Evolutionary conservation across 2,888 invertebrate genomes (phyloP), one percentile per base, ranked within the genome.

Genomic region (Hydrotaea cyrtoneurina): DNA sequence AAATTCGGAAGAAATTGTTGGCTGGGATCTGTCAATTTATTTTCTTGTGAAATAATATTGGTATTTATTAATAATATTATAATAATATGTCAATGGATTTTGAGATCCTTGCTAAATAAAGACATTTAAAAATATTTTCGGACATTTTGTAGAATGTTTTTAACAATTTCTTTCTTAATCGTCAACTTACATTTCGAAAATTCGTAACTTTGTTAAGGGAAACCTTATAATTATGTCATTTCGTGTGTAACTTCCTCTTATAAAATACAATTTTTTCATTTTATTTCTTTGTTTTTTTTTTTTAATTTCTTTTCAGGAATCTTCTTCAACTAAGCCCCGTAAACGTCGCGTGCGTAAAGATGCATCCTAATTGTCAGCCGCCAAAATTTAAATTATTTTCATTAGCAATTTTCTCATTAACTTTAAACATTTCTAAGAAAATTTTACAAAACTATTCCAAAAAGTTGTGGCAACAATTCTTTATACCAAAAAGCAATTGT

Each of bases 271-370:
- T 39, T 8, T 39, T 39, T 10, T 39, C 39, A 31, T 31, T 31
- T 62, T 50, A 57, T 78, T 55, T 13, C 46, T 19, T 5, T 50
- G 19, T 23, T 57, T 39, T 59, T 46, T n/a, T 17, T 23, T 15
- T 55, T 59, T 23, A 19, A 50, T 79, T 2, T 36, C 53, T 53
- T 85, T 86, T 11, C 62, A 90, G 90, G 89, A 89, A 88, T 80
- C 69, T 23, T 43, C 87, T 64, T 86, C 87, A 78, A 86, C 89
- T 81, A 90, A 91, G 80, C 59, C 90, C 77, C 91, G 91, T 75
- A 91, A 92, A 87, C 91, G 92, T 84, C 88, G 89, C 26, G 91
- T 89, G 85, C 91, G 91, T 86, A 91, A 91, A 87, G 91, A 92
- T 88, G 90, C 89, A 83, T 86, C 87, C 72, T 88, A 86, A 86